phyloP scores from a whole-genome alignment of 1,140 invertebrate genomes.

The Brevipalpus yothersi region DNA sequence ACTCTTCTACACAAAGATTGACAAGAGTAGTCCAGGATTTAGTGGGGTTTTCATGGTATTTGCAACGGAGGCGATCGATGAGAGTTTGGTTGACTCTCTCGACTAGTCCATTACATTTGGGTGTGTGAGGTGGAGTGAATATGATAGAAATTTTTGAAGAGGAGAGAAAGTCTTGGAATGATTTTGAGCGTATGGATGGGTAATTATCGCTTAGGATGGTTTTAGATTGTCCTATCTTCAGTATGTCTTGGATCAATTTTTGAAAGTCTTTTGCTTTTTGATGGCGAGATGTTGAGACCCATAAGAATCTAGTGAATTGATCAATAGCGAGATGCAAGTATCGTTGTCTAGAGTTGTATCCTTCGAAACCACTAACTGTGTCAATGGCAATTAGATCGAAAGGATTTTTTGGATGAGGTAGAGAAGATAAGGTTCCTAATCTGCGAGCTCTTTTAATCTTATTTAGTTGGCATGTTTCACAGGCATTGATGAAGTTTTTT shows the following conservation, averaged over 20 bases:
- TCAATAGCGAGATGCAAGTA: slow-evolving; percentile 6
- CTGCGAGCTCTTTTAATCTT: not conserved
- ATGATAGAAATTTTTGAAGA: not conserved
- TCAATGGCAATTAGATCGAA: slow-evolving; percentile 17
- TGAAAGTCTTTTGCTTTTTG: not conserved
- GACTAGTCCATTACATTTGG: not conserved
- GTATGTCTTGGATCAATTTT: not conserved
- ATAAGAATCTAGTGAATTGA: slow-evolving; percentile 2
- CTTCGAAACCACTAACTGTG: too few relatives aligned
- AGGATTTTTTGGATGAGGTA: slow-evolving; percentile 1
- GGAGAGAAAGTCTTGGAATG: not conserved
- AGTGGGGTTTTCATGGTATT: too few relatives aligned
- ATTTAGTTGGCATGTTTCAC: not conserved
- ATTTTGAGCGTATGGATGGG: not conserved
- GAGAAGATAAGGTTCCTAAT: not conserved
- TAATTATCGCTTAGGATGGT: not conserved
- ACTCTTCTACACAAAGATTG: too few relatives aligned
- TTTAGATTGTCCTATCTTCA: not conserved
- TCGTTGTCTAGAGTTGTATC: slow-evolving; percentile 18
- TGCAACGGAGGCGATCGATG: not conserved
- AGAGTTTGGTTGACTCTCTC: not conserved
- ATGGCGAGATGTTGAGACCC: not conserved
- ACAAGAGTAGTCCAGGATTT: too few relatives aligned
- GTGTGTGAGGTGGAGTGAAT: not conserved
- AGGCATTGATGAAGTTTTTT: not conserved